A percentile compares a stretch with the other conserved stretches of the same genome.
Evolutionary conservation across 2,888 invertebrate genomes (phyloP).

Genomic region (Nomada ferruginata): DNA sequence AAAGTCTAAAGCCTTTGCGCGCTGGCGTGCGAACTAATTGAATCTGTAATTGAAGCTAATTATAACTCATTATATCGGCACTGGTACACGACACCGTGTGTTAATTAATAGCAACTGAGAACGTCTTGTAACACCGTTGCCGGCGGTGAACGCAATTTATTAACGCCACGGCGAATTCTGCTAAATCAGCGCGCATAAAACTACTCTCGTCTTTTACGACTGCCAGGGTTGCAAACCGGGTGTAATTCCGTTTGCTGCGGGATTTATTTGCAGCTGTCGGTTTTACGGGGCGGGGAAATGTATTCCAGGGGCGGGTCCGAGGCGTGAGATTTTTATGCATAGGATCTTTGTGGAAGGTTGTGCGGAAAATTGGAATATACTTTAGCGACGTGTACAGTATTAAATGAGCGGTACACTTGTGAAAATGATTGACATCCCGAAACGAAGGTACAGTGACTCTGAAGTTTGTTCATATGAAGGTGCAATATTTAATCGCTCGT

Average conservation of each 20-base stretch:
- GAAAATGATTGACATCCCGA: too few relatives aligned
- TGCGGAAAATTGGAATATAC: too few relatives aligned
- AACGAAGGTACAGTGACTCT: too few relatives aligned
- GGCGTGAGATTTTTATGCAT: neutral
- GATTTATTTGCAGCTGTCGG: conserved; percentile 3
- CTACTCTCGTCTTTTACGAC: neutral
- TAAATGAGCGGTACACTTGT: too few relatives aligned
- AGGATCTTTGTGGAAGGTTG: too few relatives aligned
- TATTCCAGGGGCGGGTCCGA: neutral
- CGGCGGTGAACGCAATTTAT: conserved; percentile 9
- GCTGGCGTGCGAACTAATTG: conserved; percentile 19
- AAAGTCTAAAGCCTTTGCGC: neutral
- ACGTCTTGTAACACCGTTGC: neutral
- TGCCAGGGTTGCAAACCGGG: neutral
- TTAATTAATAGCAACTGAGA: conserved; percentile 37
- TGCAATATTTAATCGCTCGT: too few relatives aligned
- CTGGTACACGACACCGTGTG: neutral
- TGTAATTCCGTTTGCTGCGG: neutral
- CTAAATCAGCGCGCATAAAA: conserved; percentile 5
- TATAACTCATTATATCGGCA: conserved; percentile 27
- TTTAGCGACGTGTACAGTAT: too few relatives aligned
- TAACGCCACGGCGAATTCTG: conserved; percentile 1
- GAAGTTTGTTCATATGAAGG: too few relatives aligned
- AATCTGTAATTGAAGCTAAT: conserved; percentile 33
- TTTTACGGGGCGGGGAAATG: neutral